Base-by-base conservation (phyloP, 30 jellyfish, hydroid and myxozoan genomes). In the Turritopsis dohrnii region DNA sequence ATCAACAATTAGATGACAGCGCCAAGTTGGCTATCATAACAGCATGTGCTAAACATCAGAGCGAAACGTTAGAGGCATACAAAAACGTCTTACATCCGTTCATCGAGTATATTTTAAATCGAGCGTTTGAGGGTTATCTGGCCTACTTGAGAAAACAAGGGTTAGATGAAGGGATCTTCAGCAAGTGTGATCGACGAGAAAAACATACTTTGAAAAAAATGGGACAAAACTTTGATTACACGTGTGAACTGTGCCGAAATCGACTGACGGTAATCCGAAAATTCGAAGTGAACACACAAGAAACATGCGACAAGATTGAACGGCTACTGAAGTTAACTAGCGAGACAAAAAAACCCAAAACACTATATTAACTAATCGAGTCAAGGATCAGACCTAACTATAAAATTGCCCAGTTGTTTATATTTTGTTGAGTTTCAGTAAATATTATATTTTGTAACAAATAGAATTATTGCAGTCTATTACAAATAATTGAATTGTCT, bases 191-290 rank as follows among this genome's bases (percentile, higher is more conserved):
- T 1, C 27, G 28, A 24, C 71, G 52, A 24, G 93, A 85, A 31
- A 71, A 79, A 21, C 93, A 85, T 60, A 28, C 24, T n/a, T 65
- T 66, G 0, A 31, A 41, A 20, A 74, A 84, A 21, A 77, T 72
- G 28, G 89, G 89, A 4, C 53, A 77, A 54, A 79, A 80, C 52
- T 85, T 85, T 74, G 87, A 74, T 54, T 24, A 52, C 18, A 71
- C 53, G 52, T 85, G 93, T 79, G 65, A 41, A 41, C 30, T 84
- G n/a, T 85, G 93, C 66, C 52, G 93, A 80, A 66, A 79, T 52
- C 80, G 85, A 53, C 54, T 79, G 29, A 80, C 30, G 23, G 28
- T 71, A 22, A 72, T 65, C 27, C 71, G 75, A 8, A 71, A 85
- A 29, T 85, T 85, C 29, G 75, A 54, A 29, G 89, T 85, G 16